These are phyloP conservation scores for Perizoma affinitatum DNA, from an alignment of 2,888 invertebrate genomes.

Conservation along the genomic window DNA sequence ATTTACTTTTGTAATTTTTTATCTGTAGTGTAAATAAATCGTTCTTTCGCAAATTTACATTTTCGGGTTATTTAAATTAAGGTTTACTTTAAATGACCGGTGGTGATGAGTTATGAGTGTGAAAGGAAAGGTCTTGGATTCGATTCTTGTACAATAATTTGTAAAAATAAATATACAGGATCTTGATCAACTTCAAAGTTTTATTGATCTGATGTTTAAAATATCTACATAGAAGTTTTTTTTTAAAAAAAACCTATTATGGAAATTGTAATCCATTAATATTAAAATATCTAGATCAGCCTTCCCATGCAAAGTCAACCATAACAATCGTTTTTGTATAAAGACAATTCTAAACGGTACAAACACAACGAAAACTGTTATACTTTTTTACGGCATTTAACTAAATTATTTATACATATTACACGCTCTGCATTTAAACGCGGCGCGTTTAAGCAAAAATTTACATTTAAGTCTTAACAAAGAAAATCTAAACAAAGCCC, in stretches of 20 bases:
- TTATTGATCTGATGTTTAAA: too few relatives aligned
- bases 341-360: conserved; percentile 33
- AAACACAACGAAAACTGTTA: conserved; percentile 28
- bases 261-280: background rate
- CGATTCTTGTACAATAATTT: background rate
- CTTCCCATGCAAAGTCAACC: background rate
- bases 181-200: too few relatives aligned
- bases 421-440: conserved; percentile 45
- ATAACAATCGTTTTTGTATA: conserved; percentile 19
- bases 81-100: background rate
- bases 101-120: conserved; percentile 9
- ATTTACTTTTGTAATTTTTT: conserved; percentile 26
- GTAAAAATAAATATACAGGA: background rate
- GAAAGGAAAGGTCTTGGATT: conserved; percentile 12
- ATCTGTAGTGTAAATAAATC: conserved; percentile 27
- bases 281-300: conserved; percentile 9
- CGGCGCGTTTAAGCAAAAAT: conserved; percentile 26
- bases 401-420: conserved; percentile 22
- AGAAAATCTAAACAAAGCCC: conserved; percentile 43
- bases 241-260: too few relatives aligned
- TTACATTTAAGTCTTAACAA: conserved; percentile 44
- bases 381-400: conserved; percentile 34
- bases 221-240: too few relatives aligned
- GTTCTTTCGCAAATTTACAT: conserved; percentile 21
- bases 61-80: conserved; percentile 15